Base-by-base conservation (phyloP, 2,113 vertebrate species). In the Colinus virginianus region DNA sequence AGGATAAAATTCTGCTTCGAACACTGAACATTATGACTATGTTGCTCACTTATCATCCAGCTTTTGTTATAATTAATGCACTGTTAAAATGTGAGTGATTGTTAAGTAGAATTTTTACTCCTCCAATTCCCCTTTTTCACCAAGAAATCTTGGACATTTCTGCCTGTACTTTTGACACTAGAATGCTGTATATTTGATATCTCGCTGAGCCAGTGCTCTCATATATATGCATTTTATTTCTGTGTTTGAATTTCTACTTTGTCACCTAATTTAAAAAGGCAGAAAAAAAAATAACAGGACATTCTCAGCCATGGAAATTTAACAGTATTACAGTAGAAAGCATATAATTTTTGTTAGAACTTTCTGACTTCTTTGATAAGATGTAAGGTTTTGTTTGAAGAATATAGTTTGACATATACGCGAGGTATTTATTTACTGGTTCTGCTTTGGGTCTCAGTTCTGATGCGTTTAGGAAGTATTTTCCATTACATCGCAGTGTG, bases 311-410 rank as follows among this genome's bases (percentile, higher is more conserved):
- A 92, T 97, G 92, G 62, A 97, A 97, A 97, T 96, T 93, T 97
- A 97, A 97, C 96, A 92, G 95, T 97, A 95, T 98, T 97, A 96
- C 95, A 96, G 95, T 94, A 90, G 94, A 96, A 97, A 97, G 95
- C 88, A 82, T 95, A 95, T 95, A 91, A 88, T 96, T 97, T 96
- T 97, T 96, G 89, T 96, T 96, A 96, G 92, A 97, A 97, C 96
- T 97, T 96, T 96, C 95, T 97, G 97, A 97, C 95, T 97, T 89
- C 94, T 97, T 97, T 97, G 96, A 95, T 97, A 93, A 97, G 93
- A 93, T 97, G 84, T 97, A 97, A 97, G 95, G 94, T 96, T 96
- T 96, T 97, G 94, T 98, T 98, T 97, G 97, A 97, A 97, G 97
- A 97, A 97, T 97, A 97, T 96, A 97, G 96, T 97, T 97, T 97